Conservation (phyloP, 2,113 vertebrate genomes). For the Prinia subflava region DNA sequence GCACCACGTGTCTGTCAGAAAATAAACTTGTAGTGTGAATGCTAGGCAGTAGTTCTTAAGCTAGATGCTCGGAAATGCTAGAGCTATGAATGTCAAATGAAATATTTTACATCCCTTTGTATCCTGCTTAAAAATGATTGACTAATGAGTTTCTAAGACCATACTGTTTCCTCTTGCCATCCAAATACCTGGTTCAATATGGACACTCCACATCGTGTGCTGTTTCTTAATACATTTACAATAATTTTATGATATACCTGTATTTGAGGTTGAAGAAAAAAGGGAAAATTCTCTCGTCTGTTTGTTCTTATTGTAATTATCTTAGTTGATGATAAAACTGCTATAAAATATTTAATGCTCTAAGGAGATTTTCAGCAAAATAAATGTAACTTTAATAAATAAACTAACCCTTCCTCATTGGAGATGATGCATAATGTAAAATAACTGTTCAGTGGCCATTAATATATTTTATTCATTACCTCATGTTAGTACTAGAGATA, state of each 20-base stretch:
- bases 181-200: background rate
- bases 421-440: background rate
- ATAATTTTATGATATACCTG: background rate
- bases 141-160: background rate
- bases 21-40: background rate
- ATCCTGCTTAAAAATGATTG: background rate
- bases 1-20: background rate
- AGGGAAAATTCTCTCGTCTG: background rate
- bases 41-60: background rate
- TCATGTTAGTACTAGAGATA: background rate
- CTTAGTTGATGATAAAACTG: background rate
- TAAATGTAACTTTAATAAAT: background rate
- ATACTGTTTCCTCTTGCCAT: background rate
- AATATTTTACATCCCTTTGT: background rate
- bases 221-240: background rate
- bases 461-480: background rate
- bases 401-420: background rate
- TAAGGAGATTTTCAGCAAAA: background rate
- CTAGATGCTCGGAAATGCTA: background rate
- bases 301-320: background rate
- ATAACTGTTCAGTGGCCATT: background rate
- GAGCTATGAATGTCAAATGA: background rate
- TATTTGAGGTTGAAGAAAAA: background rate
- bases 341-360: background rate
- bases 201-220: background rate